A percentile compares a stretch with the other conserved stretches of the same genome.
Conservation (phyloP, 2,113 vertebrate genomes). For the Poeciliopsis prolifica region DNA sequence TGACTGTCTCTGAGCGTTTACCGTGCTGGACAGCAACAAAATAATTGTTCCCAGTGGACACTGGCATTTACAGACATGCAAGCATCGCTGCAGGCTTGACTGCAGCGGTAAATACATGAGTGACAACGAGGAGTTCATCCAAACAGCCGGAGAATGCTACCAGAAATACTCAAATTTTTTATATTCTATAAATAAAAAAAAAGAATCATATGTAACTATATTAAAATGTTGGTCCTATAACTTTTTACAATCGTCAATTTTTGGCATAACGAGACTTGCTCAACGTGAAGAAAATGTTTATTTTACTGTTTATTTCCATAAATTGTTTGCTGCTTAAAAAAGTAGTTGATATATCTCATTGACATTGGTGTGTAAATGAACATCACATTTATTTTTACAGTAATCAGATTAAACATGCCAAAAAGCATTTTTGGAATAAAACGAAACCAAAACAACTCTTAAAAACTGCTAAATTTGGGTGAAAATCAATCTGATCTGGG, state of each 20-base stretch:
- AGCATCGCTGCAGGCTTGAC: constrained; percentile 6
- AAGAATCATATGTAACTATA: background rate
- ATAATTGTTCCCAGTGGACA: constrained; percentile 21
- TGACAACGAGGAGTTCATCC: background rate
- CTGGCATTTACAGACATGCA: constrained; percentile 1
- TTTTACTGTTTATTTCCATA: background rate
- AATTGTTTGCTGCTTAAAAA: background rate
- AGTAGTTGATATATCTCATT: background rate
- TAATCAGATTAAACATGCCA: too few species aligned
- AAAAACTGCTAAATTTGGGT: background rate
- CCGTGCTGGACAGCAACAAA: constrained; percentile 3
- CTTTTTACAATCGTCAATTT: too few species aligned
- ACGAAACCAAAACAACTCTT: background rate
- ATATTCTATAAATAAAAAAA: background rate
- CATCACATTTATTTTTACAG: too few species aligned
- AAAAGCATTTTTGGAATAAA: background rate
- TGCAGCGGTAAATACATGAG: background rate
- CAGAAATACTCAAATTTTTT: background rate
- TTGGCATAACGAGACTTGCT: too few species aligned
- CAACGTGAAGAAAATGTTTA: background rate
- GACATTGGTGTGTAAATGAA: too few species aligned
- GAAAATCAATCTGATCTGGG: too few species aligned
- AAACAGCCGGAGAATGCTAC: background rate
- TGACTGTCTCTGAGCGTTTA: constrained; percentile 8
- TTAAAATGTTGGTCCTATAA: too few species aligned